phyloP scores from a whole-genome alignment of 2,888 invertebrate species.

The Troilus luridus region DNA sequence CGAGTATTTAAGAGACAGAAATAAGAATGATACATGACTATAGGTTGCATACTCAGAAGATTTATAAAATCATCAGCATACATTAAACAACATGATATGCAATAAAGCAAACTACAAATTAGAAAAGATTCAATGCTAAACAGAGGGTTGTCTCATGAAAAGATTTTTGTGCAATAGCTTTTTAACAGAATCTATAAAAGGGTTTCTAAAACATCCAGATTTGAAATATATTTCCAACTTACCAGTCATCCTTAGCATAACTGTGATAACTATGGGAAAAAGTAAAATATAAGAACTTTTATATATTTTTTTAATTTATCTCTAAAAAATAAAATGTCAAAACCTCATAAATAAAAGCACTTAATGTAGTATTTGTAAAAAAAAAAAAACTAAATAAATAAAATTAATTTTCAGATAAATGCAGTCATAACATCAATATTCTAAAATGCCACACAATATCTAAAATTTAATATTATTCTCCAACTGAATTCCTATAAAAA shows the following conservation, averaged over 20 bases:
- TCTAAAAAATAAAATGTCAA: neutral
- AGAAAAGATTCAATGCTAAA: conserved; percentile 6
- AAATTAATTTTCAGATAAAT: neutral
- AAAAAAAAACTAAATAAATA: neutral
- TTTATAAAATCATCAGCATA: neutral
- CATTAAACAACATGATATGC: conserved; percentile 27
- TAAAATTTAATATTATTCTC: neutral
- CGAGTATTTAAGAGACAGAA: neutral
- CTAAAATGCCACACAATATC: neutral
- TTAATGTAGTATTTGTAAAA: neutral
- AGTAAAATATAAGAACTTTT: conserved; percentile 54
- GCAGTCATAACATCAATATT: neutral
- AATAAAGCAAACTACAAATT: neutral
- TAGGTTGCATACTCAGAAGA: neutral
- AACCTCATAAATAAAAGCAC: neutral
- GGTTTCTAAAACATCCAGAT: conserved; percentile 21
- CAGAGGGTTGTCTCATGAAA: neutral
- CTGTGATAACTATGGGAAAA: conserved; percentile 72
- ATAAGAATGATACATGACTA: neutral
- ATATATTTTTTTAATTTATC: neutral
- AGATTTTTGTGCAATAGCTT: neutral
- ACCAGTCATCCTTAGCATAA: conserved; percentile 76
- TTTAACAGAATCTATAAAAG: conserved; percentile 8
- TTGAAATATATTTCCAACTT: conserved; percentile 68
- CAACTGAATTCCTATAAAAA: too few species aligned